Percentiles rank a stretch among this genome's conserved stretches.
Evolutionary conservation across 2,888 invertebrate species (phyloP).

Genomic region (Tetheella fluctuosa): DNA sequence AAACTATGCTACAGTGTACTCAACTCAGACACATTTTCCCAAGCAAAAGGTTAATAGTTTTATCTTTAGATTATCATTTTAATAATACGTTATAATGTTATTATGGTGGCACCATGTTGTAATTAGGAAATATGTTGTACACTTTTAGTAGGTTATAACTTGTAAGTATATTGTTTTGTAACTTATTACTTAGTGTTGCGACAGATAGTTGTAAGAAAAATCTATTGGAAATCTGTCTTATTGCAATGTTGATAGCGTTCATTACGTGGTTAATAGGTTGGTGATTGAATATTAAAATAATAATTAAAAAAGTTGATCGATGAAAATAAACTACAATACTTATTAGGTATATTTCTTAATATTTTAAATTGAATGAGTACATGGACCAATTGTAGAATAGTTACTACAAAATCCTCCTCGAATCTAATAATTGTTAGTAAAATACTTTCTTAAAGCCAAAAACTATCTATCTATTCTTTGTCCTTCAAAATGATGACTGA

Average conservation of each 20-base stretch:
- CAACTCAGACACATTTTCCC: slow-evolving; percentile 52
- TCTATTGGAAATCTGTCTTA: background rate
- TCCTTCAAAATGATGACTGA: no score
- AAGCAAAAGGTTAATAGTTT: slow-evolving; percentile 71
- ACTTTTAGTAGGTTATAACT: slow-evolving; percentile 13
- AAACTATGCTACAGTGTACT: slow-evolving; percentile 11
- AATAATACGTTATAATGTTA: slow-evolving; percentile 43
- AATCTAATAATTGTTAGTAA: no score
- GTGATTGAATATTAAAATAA: background rate
- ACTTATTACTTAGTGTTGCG: background rate
- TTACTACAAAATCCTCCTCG: no score
- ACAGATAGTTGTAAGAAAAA: background rate
- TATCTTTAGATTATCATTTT: slow-evolving; percentile 54
- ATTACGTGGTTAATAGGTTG: background rate
- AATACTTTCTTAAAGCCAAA: no score
- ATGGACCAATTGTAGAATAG: no score
- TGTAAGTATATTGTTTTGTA: slow-evolving; percentile 13
- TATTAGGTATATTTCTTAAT: no score
- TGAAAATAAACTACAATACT: no score
- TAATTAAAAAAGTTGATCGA: background rate
- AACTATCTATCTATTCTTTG: no score
- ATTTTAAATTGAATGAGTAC: no score
- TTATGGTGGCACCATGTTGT: slow-evolving; percentile 41
- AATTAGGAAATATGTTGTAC: slow-evolving; percentile 39
- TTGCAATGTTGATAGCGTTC: background rate